Evolutionary conservation across 2,888 invertebrate species (phyloP), one percentile per base, ranked within the genome.

Genomic region (Linnaemya vulpina): DNA sequence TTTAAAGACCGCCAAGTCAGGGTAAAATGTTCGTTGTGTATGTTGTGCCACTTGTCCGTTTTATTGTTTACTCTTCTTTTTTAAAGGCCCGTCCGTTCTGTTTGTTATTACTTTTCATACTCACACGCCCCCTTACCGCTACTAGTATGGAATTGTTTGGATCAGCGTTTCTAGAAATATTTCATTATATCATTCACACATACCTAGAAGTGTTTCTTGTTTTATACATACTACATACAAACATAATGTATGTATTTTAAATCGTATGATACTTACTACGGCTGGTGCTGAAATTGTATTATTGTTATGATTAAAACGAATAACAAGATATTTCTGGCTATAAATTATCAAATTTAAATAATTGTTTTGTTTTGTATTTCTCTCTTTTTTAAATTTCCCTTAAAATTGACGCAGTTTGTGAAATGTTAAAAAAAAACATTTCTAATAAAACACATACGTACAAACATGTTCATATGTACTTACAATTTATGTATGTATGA

Each of bases 51-150:
- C 30, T 55, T 76, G 65, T 40, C 30, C 15, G 11, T 62, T 38
- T 51, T 40, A 40, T 40, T 38, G 20, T 22, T 25, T 25, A 8
- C 15, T 51, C 65, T 25, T 58, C 43, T 46, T 38, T 68, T 68
- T 70, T 17, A 53, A 76, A 76, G 68, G 81, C 68, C 81, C 70
- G 68, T 53, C 62, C 70, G 70, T 46, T 17, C 20, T 46, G 8
- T 46, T 82, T 82, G 53, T 70, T 70, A 35, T 75, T 76, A 63
- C 62, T 76, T 70, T 55, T 43, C 17, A 30, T 53, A 63, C 43
- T n/a, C 60, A 74, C 81, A 82, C 75, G 25, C 81, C 81, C 62
- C 63, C 73, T 76, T 76, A 70, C 70, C 53, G 8, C 46, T n/a
- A 46, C 4, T 9, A 13, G 1, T 75, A 7, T 75, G 7, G 40